Percentiles rank a stretch among this genome's conserved stretches.
Conservation (phyloP, 2,113 vertebrate genomes). For the Eublepharis macularius region DNA sequence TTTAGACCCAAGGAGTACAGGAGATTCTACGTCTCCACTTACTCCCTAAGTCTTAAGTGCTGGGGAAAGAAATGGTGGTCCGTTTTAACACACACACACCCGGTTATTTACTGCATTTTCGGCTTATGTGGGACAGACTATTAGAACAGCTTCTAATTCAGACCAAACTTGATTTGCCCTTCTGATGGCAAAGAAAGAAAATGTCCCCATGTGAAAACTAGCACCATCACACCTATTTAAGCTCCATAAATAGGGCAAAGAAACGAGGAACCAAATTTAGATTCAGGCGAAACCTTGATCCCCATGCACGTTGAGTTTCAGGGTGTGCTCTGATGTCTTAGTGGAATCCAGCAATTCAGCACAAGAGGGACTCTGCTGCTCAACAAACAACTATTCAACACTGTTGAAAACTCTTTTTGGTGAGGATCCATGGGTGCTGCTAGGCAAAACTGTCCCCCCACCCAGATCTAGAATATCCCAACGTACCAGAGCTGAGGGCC, state of each 20-base stretch:
- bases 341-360: background rate
- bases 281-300: background rate
- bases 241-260: background rate
- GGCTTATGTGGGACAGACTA: too few relatives aligned
- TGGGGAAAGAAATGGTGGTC: background rate
- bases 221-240: background rate
- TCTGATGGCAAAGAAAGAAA: background rate
- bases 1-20: background rate
- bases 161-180: background rate
- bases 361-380: too few relatives aligned
- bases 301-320: background rate
- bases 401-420: too few relatives aligned
- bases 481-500: too few relatives aligned
- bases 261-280: background rate
- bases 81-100: too few relatives aligned
- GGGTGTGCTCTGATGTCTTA: too few relatives aligned
- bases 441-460: too few relatives aligned
- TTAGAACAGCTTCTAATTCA: background rate
- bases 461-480: too few relatives aligned
- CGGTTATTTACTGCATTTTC: background rate
- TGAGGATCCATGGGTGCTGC: too few relatives aligned
- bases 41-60: background rate
- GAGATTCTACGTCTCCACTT: background rate
- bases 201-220: too few relatives aligned
- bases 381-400: rapidly evolving